Conservation (phyloP, 2,888 invertebrate genomes). For the Hyposoter dolosus region DNA sequence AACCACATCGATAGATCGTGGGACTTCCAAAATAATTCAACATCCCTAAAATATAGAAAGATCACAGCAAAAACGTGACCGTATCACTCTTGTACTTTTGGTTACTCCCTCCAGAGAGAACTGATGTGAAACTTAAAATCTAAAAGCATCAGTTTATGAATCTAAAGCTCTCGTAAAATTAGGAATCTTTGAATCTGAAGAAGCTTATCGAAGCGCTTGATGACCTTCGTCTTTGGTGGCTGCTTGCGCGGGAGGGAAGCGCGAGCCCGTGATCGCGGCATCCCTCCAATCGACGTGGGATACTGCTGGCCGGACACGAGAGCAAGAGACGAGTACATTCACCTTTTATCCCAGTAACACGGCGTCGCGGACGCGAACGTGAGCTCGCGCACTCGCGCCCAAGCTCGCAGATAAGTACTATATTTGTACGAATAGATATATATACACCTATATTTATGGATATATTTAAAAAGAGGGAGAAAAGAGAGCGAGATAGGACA, state of each 20-base stretch:
- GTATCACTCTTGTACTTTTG: neutral
- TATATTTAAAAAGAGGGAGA: neutral
- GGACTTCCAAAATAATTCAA: too few species aligned
- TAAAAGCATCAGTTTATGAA: neutral
- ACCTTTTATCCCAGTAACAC: constrained; percentile 85
- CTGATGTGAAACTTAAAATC: neutral
- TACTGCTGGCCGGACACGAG: constrained; percentile 76
- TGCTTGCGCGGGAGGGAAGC: constrained; percentile 65
- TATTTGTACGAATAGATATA: constrained; percentile 48
- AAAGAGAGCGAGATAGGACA: neutral
- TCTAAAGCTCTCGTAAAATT: neutral
- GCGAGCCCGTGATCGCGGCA: constrained; percentile 71
- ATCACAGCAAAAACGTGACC: neutral
- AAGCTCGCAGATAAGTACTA: constrained; percentile 63
- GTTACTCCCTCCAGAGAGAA: neutral
- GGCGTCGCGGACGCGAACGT: constrained; percentile 78
- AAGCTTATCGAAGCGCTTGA: constrained; percentile 50
- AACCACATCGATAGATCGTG: too few species aligned
- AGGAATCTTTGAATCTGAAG: constrained; percentile 14
- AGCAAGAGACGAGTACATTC: constrained; percentile 82
- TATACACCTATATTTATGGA: constrained; percentile 37
- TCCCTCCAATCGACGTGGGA: constrained; percentile 80
- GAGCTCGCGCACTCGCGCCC: constrained; percentile 57
- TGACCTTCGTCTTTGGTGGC: constrained; percentile 74
- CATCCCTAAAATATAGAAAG: too few species aligned